These are phyloP conservation scores for Eilema griseolum DNA, from an alignment of 2,888 invertebrate species.

Conservation along the genomic window DNA sequence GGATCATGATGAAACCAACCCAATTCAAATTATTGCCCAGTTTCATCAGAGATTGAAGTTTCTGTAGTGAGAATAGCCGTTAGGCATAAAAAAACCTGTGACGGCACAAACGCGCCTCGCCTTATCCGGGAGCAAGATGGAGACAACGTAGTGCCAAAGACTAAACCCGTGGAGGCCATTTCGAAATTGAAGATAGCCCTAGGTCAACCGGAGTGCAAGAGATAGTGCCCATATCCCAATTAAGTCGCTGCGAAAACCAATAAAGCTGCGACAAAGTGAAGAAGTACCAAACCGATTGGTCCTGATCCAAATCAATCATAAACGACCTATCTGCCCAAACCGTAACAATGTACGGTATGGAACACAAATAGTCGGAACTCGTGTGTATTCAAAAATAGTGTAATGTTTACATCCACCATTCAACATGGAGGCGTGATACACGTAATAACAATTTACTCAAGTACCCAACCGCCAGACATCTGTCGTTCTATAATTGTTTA, in stretches of 20 bases:
- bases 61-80: not conserved
- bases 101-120: too few relatives aligned
- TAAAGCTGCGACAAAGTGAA: too few relatives aligned
- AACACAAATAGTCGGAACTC: not conserved
- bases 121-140: too few relatives aligned
- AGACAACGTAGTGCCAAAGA: too few relatives aligned
- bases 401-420: not conserved
- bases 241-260: too few relatives aligned
- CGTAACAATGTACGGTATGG: not conserved
- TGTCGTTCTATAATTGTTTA: constrained; percentile 41
- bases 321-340: not conserved
- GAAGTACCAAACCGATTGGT: too few relatives aligned
- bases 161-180: too few relatives aligned
- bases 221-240: too few relatives aligned
- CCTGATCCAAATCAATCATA: not conserved
- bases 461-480: constrained; percentile 26
- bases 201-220: too few relatives aligned
- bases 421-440: not conserved
- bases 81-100: too few relatives aligned
- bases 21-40: not conserved
- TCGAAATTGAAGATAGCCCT: too few relatives aligned
- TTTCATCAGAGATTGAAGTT: not conserved
- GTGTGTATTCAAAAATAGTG: not conserved
- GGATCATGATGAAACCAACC: not conserved
- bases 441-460: not conserved